A percentile compares a stretch with the other conserved stretches of the same genome.
These are phyloP conservation scores for Tribolium madens DNA, from an alignment of 1,140 invertebrate species.

Conservation along the genomic window DNA sequence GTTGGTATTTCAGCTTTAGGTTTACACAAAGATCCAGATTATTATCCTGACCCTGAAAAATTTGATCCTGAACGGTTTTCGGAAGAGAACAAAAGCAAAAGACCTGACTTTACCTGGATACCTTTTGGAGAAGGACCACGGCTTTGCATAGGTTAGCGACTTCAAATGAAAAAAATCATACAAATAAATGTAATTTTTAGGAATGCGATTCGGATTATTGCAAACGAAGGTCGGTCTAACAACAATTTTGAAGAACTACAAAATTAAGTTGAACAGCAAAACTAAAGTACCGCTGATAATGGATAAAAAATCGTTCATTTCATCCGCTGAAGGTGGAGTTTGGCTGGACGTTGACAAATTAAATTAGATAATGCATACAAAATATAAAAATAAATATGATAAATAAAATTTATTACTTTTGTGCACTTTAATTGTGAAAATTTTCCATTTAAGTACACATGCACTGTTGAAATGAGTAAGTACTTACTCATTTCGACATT, in stretches of 20 bases:
- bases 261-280: slow-evolving; percentile 51
- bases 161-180: not conserved
- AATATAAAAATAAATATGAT: slow-evolving; percentile 3
- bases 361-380: not conserved
- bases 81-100: slow-evolving; percentile 64
- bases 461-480: not conserved
- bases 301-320: not conserved
- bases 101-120: slow-evolving; percentile 65
- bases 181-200: too few relatives aligned
- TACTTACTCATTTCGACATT: too few relatives aligned
- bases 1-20: slow-evolving; percentile 72
- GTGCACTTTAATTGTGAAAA: not conserved
- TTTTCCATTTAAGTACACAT: not conserved
- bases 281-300: slow-evolving; percentile 31
- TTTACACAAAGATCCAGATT: slow-evolving; percentile 74
- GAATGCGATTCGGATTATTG: slow-evolving; percentile 68
- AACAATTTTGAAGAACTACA: slow-evolving; percentile 64
- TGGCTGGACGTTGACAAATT: slow-evolving; percentile 19
- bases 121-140: slow-evolving; percentile 72
- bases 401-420: too few relatives aligned
- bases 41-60: slow-evolving; percentile 73
- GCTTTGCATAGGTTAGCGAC: slow-evolving; percentile 68
- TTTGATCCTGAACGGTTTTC: slow-evolving; percentile 79
- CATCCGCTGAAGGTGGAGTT: not conserved
- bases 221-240: slow-evolving; percentile 67